These are phyloP conservation scores for Corythoichthys intestinalis DNA, from an alignment of 2,113 vertebrate genomes.

Conservation along the genomic window DNA sequence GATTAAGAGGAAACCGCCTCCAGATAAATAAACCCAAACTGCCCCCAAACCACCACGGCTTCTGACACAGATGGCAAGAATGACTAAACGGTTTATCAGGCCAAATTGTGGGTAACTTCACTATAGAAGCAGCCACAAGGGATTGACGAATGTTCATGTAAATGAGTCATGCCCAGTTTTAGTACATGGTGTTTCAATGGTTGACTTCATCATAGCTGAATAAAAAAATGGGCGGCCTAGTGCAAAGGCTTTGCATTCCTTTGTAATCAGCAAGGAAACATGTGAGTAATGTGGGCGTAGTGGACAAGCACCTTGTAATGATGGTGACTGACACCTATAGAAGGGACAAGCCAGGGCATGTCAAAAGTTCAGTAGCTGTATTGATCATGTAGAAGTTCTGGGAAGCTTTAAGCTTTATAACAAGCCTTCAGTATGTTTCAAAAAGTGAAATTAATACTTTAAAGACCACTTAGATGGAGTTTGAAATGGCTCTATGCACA, in stretches of 20 bases:
- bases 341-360: conserved; percentile 38
- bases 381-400: not conserved
- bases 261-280: conserved; percentile 15
- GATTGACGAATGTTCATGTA: conserved; percentile 12
- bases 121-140: conserved; percentile 13
- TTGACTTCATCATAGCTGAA: not conserved
- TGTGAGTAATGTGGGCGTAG: conserved; percentile 52
- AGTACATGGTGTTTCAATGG: not conserved
- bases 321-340: conserved; percentile 12
- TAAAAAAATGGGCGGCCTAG: not conserved
- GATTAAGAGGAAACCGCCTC: not conserved
- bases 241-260: conserved; percentile 1
- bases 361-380: not conserved
- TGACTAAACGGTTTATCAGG: not conserved
- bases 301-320: conserved; percentile 11
- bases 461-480: too few species aligned
- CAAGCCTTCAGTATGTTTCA: too few species aligned
- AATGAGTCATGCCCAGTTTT: conserved; percentile 5
- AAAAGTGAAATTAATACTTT: too few species aligned
- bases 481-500: too few species aligned
- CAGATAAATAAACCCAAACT: not conserved
- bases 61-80: not conserved
- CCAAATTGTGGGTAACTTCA: not conserved
- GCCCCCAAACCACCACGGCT: not conserved
- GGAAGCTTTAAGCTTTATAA: too few species aligned